Evolutionary conservation across 2,888 invertebrate genomes (phyloP).

Genomic region (Leucophora obtusa): DNA sequence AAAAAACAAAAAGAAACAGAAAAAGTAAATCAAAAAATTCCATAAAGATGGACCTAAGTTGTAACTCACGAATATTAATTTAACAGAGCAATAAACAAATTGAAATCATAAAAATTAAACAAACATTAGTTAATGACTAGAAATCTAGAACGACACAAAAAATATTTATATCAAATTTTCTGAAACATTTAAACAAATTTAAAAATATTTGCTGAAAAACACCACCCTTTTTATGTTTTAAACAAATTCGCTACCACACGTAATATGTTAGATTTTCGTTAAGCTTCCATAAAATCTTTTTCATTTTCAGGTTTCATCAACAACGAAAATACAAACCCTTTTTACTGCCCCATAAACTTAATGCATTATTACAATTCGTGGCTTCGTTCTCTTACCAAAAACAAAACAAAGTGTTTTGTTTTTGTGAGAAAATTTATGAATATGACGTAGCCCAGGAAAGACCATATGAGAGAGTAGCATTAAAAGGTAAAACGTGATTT

Average conservation of each 20-base stretch:
- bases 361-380: slow-evolving; percentile 34
- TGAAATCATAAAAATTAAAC: neutral
- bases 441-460: slow-evolving; percentile 38
- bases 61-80: slow-evolving; percentile 25
- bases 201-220: neutral
- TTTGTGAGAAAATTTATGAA: slow-evolving; percentile 10
- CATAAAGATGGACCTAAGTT: slow-evolving; percentile 14
- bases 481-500: slow-evolving; percentile 58
- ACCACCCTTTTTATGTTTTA: neutral
- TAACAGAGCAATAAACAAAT: slow-evolving; percentile 9
- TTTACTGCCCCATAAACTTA: slow-evolving; percentile 45
- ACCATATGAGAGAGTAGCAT: slow-evolving; percentile 40
- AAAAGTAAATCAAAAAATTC: slow-evolving; percentile 1
- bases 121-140: neutral
- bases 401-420: slow-evolving; percentile 13
- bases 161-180: neutral
- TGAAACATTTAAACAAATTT: neutral
- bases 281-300: slow-evolving; percentile 23
- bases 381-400: neutral
- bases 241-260: neutral
- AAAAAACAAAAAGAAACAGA: neutral
- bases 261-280: slow-evolving; percentile 29
- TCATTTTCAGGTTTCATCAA: slow-evolving; percentile 37
- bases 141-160: neutral
- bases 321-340: slow-evolving; percentile 37